Conservation (phyloP, 2,113 vertebrate species). For the Corvus cornix region DNA sequence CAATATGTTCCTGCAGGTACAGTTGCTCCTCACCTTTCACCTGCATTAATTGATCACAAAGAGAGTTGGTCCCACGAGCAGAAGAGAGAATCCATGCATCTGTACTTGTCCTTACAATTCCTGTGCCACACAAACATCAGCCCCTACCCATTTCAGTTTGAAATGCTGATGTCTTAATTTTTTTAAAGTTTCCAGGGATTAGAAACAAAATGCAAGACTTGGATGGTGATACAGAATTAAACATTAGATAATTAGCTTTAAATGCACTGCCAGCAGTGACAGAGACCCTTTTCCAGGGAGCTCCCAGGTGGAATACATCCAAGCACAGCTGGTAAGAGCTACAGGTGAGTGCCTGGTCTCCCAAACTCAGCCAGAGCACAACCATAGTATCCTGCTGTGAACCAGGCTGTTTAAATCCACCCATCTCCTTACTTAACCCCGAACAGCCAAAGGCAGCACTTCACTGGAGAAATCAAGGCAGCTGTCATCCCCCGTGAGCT, state of each 20-base stretch:
- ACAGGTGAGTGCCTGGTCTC: neutral
- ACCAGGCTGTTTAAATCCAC: neutral
- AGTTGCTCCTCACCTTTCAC: neutral
- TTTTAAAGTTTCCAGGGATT: neutral
- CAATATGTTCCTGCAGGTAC: neutral
- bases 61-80: neutral
- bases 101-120: neutral
- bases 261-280: neutral
- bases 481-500: neutral
- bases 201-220: neutral
- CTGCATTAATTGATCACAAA: too few relatives aligned
- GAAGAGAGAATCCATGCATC: neutral
- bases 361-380: neutral
- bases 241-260: neutral
- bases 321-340: neutral
- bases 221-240: neutral
- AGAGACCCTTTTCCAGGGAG: neutral
- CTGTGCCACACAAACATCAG: neutral
- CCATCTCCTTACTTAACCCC: fast-evolving
- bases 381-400: fast-evolving
- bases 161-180: neutral
- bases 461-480: neutral
- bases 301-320: neutral
- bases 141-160: neutral
- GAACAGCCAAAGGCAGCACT: neutral